Evolutionary conservation across 2,113 vertebrate genomes (phyloP).

Genomic region (Chunga burmeisteri): DNA sequence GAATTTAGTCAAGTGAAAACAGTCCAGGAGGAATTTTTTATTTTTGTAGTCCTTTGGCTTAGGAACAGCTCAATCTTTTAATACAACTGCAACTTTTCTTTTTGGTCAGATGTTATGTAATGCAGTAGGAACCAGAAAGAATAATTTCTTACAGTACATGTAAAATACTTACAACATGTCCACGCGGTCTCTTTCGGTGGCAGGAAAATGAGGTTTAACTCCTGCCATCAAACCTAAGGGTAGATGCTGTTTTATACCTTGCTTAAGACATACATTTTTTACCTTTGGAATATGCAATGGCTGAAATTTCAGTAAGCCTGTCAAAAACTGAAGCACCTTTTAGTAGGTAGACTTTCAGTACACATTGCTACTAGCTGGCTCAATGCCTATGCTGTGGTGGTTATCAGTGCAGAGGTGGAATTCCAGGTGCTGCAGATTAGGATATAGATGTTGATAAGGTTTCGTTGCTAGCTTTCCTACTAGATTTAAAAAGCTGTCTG

Average conservation of each 20-base stretch:
- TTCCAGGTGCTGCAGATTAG: conserved; percentile 38
- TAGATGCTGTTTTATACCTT: background rate
- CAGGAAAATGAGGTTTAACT: background rate
- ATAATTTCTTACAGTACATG: background rate
- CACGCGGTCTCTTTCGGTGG: background rate
- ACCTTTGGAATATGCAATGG: conserved; percentile 31
- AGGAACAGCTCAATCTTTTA: background rate
- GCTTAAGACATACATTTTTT: background rate
- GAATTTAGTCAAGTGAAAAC: background rate
- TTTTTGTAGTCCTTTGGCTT: background rate
- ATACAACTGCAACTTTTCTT: background rate
- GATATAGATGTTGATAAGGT: background rate
- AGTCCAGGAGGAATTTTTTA: background rate
- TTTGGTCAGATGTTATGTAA: background rate
- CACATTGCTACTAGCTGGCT: background rate
- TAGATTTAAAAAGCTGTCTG: background rate
- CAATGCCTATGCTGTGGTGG: background rate
- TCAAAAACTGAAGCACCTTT: background rate
- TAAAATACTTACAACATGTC: background rate
- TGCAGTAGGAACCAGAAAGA: background rate
- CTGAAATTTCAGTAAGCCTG: background rate
- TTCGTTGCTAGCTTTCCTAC: background rate
- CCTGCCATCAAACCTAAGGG: background rate
- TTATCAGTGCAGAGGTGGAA: background rate
- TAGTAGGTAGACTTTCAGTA: background rate